These are phyloP conservation scores for Bostrychus sinensis DNA, from an alignment of 2,113 vertebrate genomes.

Conservation along the genomic window DNA sequence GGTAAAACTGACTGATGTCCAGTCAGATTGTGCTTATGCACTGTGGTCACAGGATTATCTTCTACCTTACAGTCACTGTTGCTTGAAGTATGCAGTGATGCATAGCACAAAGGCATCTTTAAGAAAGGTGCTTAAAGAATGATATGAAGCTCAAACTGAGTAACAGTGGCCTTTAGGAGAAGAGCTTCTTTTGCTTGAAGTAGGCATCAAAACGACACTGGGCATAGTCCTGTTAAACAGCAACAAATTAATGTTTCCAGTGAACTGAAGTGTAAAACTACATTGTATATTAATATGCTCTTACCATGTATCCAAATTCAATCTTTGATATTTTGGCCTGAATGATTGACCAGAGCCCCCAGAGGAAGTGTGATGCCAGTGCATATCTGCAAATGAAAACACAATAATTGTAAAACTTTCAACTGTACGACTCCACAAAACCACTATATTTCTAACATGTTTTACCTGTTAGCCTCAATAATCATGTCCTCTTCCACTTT, in stretches of 20 bases:
- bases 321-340: constrained; percentile 94
- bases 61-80: neutral
- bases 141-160: neutral
- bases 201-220: constrained; percentile 88
- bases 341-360: constrained; percentile 95
- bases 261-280: neutral
- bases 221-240: constrained; percentile 85
- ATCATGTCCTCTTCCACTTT: constrained; percentile 84
- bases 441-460: neutral
- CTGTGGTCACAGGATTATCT: neutral
- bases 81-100: constrained; percentile 7
- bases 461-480: constrained; percentile 82
- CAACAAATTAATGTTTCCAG: neutral
- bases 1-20: neutral
- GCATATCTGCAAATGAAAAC: constrained; percentile 79
- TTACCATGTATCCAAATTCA: constrained; percentile 93
- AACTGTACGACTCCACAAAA: neutral
- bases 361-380: constrained; percentile 92
- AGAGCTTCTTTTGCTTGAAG: constrained; percentile 81
- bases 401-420: neutral
- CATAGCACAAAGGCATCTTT: constrained; percentile 15
- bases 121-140: constrained; percentile 2
- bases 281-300: neutral
- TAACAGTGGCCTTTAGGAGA: constrained; percentile 47
- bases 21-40: neutral